phyloP scores from a whole-genome alignment of 2,888 invertebrate genomes.

The Caenorhabditis sp. region DNA sequence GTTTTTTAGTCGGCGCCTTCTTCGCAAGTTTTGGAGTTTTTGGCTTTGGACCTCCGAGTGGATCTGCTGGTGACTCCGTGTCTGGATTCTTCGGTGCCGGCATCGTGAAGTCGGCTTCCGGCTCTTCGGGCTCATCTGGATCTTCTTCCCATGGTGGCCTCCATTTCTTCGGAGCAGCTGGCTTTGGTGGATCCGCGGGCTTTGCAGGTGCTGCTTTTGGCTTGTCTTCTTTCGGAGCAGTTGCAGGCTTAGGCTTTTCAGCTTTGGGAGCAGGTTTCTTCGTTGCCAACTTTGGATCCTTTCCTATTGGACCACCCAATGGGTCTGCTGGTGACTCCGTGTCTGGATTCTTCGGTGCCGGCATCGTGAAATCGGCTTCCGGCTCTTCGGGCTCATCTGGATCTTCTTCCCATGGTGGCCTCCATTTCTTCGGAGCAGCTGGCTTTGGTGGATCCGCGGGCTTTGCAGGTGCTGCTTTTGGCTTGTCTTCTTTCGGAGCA shows the following conservation, averaged over 20 bases:
- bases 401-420: slow-evolving; percentile 52
- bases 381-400: slow-evolving; percentile 34
- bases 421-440: slow-evolving; percentile 44
- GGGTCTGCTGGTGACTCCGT: slow-evolving; percentile 53
- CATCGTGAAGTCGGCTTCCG: slow-evolving; percentile 20
- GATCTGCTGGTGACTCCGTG: slow-evolving; percentile 52
- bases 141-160: slow-evolving; percentile 52
- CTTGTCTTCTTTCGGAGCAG: too few relatives aligned
- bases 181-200: slow-evolving; percentile 33
- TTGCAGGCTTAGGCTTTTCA: slow-evolving; percentile 33
- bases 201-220: slow-evolving; percentile 29
- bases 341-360: slow-evolving; percentile 31
- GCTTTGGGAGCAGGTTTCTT: slow-evolving; percentile 21
- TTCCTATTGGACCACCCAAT: slow-evolving; percentile 21
- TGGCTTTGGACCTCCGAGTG: slow-evolving; percentile 26
- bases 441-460: slow-evolving; percentile 35
- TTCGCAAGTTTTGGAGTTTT: background rate
- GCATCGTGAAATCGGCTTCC: slow-evolving; percentile 25
- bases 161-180: slow-evolving; percentile 44
- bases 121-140: slow-evolving; percentile 34
- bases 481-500: slow-evolving; percentile 6
- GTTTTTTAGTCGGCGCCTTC: slow-evolving; percentile 25
- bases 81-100: slow-evolving; percentile 37
- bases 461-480: too few relatives aligned
- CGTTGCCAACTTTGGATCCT: slow-evolving; percentile 6